Evolutionary conservation across 2,113 vertebrate genomes (phyloP).

Genomic region (Hypanus sabinus): DNA sequence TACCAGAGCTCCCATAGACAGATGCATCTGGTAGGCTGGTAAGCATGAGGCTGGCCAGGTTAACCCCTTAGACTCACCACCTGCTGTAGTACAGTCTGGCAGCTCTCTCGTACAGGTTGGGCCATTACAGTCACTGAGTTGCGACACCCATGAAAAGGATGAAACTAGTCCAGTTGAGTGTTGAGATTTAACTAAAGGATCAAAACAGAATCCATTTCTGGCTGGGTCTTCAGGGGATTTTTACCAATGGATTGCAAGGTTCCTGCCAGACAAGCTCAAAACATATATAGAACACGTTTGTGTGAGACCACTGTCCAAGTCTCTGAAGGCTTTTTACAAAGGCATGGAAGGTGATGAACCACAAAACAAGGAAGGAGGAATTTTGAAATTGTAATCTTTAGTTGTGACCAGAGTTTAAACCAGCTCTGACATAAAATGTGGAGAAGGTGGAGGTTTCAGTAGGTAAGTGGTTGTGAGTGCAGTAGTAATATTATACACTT

Average conservation of each 20-base stretch:
- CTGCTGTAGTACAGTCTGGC: too few species aligned
- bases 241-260: background rate
- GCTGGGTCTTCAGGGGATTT: background rate
- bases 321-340: background rate
- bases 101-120: too few species aligned
- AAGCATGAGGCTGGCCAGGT: too few species aligned
- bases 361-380: too few species aligned
- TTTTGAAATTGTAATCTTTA: background rate
- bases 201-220: background rate
- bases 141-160: background rate
- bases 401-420: background rate
- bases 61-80: too few species aligned
- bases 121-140: background rate
- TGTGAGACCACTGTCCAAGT: background rate
- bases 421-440: background rate
- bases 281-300: background rate
- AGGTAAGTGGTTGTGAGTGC: too few species aligned
- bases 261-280: background rate
- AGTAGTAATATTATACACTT: background rate
- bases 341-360: background rate
- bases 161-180: background rate
- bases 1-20: too few species aligned
- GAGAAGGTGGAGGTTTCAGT: too few species aligned
- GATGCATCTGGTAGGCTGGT: too few species aligned
- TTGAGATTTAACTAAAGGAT: background rate